These are phyloP conservation scores for Mesorhabditis sp. DNA, from an alignment of 2,888 invertebrate genomes.

Conservation along the genomic window DNA sequence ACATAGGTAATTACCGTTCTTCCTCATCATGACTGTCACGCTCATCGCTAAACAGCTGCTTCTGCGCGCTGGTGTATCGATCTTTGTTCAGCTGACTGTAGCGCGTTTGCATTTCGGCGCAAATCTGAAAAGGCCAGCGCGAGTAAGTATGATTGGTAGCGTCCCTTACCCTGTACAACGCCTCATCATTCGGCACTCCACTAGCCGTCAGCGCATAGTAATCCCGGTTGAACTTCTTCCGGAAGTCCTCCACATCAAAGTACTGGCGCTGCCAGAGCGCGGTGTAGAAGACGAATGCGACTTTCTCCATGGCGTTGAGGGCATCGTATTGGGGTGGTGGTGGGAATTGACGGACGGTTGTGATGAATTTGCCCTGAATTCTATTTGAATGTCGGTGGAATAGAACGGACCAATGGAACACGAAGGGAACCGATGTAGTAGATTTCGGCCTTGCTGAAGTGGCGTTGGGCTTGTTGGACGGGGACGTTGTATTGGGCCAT, in stretches of 20 bases:
- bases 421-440: background rate
- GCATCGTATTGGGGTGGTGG: conserved; percentile 31
- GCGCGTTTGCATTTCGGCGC: conserved; percentile 35
- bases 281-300: conserved; percentile 43
- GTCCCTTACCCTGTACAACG: conserved; percentile 31
- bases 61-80: conserved; percentile 34
- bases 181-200: conserved; percentile 29
- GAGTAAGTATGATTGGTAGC: background rate
- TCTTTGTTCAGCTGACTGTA: conserved; percentile 24
- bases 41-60: conserved; percentile 49
- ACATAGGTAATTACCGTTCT: conserved; percentile 1
- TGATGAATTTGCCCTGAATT: background rate
- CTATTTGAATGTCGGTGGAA: no score
- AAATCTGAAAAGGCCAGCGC: conserved; percentile 32
- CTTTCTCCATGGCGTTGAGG: conserved; percentile 33
- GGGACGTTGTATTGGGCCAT: conserved; percentile 2
- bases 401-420: background rate
- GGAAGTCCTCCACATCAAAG: conserved; percentile 25
- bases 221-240: conserved; percentile 41
- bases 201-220: conserved; percentile 35
- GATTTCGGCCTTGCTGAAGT: background rate
- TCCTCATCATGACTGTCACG: conserved; percentile 51
- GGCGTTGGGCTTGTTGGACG: background rate
- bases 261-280: conserved; percentile 33
- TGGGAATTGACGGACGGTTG: conserved; percentile 11